Base-by-base conservation (phyloP, 2,888 invertebrate species). In the Philaethria dido region DNA sequence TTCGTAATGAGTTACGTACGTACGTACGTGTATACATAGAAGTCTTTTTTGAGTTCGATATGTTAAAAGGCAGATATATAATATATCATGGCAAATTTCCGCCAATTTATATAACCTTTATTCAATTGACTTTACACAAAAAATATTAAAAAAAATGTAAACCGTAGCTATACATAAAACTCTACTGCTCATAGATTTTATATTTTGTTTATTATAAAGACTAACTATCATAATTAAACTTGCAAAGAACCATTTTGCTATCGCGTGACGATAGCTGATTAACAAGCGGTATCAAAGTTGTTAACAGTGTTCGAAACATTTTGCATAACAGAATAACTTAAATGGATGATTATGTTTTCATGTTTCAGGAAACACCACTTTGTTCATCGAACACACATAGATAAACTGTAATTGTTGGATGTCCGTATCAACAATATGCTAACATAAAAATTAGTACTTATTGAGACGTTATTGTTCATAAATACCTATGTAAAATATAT, bases 321-420 rank as follows among this genome's bases (percentile, higher is more conserved):
- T 20, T 18, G 18, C 9, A 20, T 36, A 14, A 55, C 39, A 3
- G 1, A 50, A 50, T 50, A 50, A 39, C 55, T 36, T 39, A 39
- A 36, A 36, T 18, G 36, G 36, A 54, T 36, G 36, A 36, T 50
- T n/a, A 50, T 55, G 18, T 20, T 55, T 55, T 39, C 55, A 36
- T 39, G 14, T 36, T 14, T 55, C 55, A 39, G 55, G 13, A 55
- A 13, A 13, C 8, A 39, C 20, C 20, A 8, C 36, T 39, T n/a
- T 39, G 20, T 39, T 55, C 36, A 39, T 36, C 20, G 20, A 39
- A 20, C n/a, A 55, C 36, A n/a, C 20, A 8, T n/a, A 39, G 39
- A 22, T 33, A 5, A 33, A 3, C 22, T n/a, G 14, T 55, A n/a
- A 55, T 39, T 39, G 20, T 20, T 50, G 36, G 55, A 55, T 9